Conservation (phyloP, 2,113 vertebrate genomes). For the Podarcis muralis region DNA sequence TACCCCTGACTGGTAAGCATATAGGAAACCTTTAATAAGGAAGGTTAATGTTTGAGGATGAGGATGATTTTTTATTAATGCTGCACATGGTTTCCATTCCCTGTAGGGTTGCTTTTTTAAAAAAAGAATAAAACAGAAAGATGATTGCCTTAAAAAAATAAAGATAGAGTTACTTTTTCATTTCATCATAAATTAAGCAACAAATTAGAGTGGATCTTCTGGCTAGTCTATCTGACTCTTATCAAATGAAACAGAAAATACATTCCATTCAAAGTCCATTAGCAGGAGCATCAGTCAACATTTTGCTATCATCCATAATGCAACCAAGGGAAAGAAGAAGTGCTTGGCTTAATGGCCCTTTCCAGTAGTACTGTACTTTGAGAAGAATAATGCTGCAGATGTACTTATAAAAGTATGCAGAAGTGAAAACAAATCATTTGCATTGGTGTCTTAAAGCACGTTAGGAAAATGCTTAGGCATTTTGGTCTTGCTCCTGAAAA, state of each 20-base stretch:
- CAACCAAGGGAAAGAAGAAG: slow-evolving; percentile 46
- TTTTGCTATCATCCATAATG: slow-evolving; percentile 48
- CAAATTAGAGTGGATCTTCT: slow-evolving; percentile 6
- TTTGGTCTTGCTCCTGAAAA: slow-evolving; percentile 22
- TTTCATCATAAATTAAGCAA: background rate
- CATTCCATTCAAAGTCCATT: slow-evolving; percentile 46
- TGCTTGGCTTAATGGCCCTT: slow-evolving; percentile 50
- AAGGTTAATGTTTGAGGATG: rapidly evolving
- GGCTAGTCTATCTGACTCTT: slow-evolving; percentile 29
- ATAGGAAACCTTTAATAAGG: rapidly evolving
- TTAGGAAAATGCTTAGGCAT: slow-evolving; percentile 31
- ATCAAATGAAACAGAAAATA: slow-evolving; percentile 53
- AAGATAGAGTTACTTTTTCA: background rate
- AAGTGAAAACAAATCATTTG: background rate
- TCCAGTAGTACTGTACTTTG: slow-evolving; percentile 28
- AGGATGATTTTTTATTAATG: rapidly evolving
- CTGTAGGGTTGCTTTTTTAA: background rate
- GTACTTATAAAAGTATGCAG: slow-evolving; percentile 6
- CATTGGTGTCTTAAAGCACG: background rate
- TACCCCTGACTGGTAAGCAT: background rate
- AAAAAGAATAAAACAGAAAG: background rate
- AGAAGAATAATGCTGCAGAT: slow-evolving; percentile 8
- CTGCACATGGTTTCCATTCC: background rate
- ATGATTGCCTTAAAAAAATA: background rate
- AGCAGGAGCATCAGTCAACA: slow-evolving; percentile 39